Evolutionary conservation across 2,888 invertebrate species (phyloP), one percentile per base, ranked within the genome.

Genomic region (Ferrisia virgata): DNA sequence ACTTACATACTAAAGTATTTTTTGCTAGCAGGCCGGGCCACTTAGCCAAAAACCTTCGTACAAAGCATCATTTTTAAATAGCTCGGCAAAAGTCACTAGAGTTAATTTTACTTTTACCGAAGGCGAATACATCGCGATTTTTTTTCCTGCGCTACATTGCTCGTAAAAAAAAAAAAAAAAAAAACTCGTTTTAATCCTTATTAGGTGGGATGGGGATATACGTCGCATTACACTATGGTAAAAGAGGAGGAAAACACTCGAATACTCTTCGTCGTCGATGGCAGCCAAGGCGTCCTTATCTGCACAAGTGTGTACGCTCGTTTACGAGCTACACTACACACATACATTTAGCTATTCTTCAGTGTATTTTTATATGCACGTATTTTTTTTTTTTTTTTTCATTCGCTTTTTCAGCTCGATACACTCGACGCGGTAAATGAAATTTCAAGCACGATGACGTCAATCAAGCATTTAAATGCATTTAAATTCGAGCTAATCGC

Each of bases 381-480:
- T 18, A n/a, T 53, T 53, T 64, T 64, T 64, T 28, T 13, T 13
- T 1, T 53, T 53, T 64, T 64, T 64, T 28, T 13, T 13, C 4
- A 25, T 64, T 3, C 31, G 8, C n/a, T 31, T 28, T 31, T 64
- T 64, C 15, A 28, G 15, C 64, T 25, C 28, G 64, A 31, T 64
- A 31, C 53, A 9, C 47, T n/a, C 58, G 13, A 25, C 28, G 11
- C 53, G 53, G 18, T 53, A 22, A 64, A 64, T 64, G 64, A 64
- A 31, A 64, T 64, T 53, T 64, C 28, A 64, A 64, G 15, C 64
- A 31, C 31, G 13, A 15, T 64, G 64, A 64, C 64, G 64, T 64
- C 64, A 64, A 64, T 64, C 64, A 64, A 64, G 64, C 64, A 64
- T 64, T 64, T 64, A 64, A 64, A 64, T 28, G 64, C 64, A 64